These are phyloP conservation scores for Halcyon senegalensis DNA, from an alignment of 2,113 vertebrate genomes.

Conservation along the genomic window DNA sequence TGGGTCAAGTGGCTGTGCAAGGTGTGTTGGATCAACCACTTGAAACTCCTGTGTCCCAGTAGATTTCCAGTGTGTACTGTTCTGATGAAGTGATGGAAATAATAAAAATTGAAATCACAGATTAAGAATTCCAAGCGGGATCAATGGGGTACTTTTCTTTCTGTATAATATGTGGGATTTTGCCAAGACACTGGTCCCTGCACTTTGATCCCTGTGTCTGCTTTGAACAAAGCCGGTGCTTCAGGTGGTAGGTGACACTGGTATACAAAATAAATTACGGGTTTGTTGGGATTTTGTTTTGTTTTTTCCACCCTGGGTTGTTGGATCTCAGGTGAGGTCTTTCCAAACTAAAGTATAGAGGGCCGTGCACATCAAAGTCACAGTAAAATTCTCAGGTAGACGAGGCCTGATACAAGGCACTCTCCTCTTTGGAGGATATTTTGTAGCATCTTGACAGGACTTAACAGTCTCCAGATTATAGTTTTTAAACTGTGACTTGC, in stretches of 20 bases:
- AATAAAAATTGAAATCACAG: neutral
- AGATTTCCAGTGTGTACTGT: neutral
- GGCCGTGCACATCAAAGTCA: neutral
- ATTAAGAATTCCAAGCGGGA: neutral
- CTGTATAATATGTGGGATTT: neutral
- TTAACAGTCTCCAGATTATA: neutral
- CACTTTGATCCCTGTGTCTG: neutral
- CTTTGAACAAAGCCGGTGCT: neutral
- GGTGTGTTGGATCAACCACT: neutral
- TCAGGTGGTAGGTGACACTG: neutral
- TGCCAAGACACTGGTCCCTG: neutral
- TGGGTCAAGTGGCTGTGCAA: neutral
- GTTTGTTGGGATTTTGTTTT: neutral
- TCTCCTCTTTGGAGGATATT: neutral
- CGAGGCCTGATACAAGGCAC: neutral
- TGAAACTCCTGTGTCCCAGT: neutral
- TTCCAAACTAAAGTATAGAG: neutral
- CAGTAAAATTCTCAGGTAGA: neutral
- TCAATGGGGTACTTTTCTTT: neutral
- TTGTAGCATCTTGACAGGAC: neutral
- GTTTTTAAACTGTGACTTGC: neutral
- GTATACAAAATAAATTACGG: neutral
- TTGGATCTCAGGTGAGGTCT: neutral
- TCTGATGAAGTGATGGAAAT: neutral
- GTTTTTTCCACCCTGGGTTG: accelerated